These are phyloP conservation scores for Hydrolagus colliei DNA, from an alignment of 2,797 vertebrate genomes.

Conservation along the genomic window DNA sequence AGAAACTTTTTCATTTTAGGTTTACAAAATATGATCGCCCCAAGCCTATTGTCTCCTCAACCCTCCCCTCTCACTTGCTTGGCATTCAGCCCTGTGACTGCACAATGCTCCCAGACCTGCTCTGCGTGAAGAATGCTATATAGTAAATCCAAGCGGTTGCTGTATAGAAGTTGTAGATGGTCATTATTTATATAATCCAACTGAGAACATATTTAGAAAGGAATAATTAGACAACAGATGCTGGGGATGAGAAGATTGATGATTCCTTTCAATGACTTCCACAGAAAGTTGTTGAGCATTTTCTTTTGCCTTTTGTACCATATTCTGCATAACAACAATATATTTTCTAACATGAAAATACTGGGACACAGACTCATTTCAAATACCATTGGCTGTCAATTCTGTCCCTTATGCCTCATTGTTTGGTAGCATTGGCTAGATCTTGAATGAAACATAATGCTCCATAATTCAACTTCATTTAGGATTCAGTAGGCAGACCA, in stretches of 20 bases:
- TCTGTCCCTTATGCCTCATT: neutral
- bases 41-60: no score
- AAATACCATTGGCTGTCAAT: neutral
- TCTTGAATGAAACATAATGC: neutral
- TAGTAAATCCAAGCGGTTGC: no score
- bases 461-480: neutral
- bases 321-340: neutral
- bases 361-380: neutral
- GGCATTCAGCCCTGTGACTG: no score
- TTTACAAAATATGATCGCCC: no score
- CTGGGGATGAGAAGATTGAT: neutral
- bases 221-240: neutral
- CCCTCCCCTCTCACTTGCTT: no score
- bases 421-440: neutral
- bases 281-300: conserved; percentile 17
- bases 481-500: neutral
- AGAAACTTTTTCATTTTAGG: no score
- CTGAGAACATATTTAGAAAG: neutral
- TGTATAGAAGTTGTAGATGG: no score
- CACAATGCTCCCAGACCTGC: no score
- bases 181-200: no score
- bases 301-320: neutral
- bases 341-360: neutral
- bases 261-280: conserved; percentile 19
- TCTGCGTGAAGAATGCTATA: no score